Conservation (phyloP, 2,113 vertebrate genomes). For the Loxodonta africana region DNA sequence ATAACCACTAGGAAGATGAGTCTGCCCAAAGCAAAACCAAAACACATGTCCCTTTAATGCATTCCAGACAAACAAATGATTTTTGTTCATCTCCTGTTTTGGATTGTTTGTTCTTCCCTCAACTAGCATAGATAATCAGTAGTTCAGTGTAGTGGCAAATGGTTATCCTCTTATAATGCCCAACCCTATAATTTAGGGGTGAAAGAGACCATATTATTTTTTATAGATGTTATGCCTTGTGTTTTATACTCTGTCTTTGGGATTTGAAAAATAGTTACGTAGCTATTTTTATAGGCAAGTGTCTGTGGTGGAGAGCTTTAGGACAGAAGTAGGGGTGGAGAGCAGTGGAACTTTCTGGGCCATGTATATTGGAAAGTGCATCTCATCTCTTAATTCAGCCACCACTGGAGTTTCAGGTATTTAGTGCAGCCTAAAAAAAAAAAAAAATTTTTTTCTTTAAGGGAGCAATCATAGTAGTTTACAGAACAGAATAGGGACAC, state of each 20-base stretch:
- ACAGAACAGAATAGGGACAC: not conserved
- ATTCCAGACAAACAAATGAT: slow-evolving; percentile 34
- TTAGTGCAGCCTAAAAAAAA: not conserved
- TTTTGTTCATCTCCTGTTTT: slow-evolving; percentile 47
- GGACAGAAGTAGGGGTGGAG: not conserved
- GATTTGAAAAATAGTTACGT: not conserved
- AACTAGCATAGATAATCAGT: not conserved
- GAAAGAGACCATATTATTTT: not conserved
- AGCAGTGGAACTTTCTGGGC: not conserved
- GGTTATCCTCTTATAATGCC: not conserved
- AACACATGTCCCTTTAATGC: slow-evolving; percentile 26
- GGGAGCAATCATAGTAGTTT: not conserved
- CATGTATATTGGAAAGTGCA: not conserved
- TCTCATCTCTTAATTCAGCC: not conserved
- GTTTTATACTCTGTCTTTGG: slow-evolving; percentile 1
- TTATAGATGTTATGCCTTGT: not conserved
- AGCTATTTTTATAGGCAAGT: not conserved
- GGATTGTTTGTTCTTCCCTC: slow-evolving; percentile 22
- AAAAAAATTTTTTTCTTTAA: no score
- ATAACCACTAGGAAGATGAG: slow-evolving; percentile 15
- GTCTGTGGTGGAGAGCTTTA: not conserved
- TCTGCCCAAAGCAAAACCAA: slow-evolving; percentile 50
- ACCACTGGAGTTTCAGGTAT: not conserved
- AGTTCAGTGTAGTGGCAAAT: not conserved
- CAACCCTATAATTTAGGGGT: not conserved